Conservation (phyloP, 2,797 vertebrate genomes). For the Phrynocephalus guinanensis region DNA sequence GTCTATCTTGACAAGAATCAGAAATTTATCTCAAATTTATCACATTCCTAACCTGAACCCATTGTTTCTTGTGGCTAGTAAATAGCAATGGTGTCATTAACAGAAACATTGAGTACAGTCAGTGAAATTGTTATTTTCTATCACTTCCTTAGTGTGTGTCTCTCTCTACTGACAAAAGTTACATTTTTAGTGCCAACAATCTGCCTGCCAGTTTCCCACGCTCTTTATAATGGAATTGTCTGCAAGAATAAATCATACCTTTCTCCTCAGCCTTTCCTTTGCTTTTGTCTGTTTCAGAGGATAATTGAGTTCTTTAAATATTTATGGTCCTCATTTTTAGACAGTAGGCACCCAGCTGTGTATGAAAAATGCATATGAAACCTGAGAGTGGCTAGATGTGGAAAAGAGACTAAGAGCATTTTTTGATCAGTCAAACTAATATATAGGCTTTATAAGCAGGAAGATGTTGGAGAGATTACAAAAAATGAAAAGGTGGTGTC, state of each 20-base stretch:
- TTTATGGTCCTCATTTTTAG: constrained; percentile 42
- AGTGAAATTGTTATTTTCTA: background rate
- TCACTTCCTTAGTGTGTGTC: background rate
- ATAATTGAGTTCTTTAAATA: constrained; percentile 36
- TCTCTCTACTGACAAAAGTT: constrained; percentile 6
- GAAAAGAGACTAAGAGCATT: constrained; percentile 30
- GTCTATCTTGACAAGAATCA: too few relatives aligned
- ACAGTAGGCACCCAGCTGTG: constrained; percentile 32
- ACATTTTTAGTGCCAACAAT: constrained; percentile 33
- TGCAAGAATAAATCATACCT: constrained; percentile 30
- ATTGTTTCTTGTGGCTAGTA: background rate
- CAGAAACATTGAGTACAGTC: background rate
- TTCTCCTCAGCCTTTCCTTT: constrained; percentile 16
- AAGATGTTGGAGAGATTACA: background rate
- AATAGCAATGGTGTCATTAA: background rate
- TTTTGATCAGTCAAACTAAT: constrained; percentile 19
- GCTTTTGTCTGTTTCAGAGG: constrained; percentile 26
- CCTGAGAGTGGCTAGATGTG: constrained; percentile 3
- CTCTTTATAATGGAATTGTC: constrained; percentile 31
- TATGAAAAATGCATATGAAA: constrained; percentile 41
- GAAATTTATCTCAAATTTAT: too few relatives aligned
- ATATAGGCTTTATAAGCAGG: constrained; percentile 15
- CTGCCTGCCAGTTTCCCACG: constrained; percentile 23
- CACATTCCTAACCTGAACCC: background rate
- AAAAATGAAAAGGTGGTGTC: background rate